A percentile compares a stretch with the other conserved stretches of the same genome.
Conservation (phyloP, 2,888 invertebrate species). For the Zygothrica quintamaculata region DNA sequence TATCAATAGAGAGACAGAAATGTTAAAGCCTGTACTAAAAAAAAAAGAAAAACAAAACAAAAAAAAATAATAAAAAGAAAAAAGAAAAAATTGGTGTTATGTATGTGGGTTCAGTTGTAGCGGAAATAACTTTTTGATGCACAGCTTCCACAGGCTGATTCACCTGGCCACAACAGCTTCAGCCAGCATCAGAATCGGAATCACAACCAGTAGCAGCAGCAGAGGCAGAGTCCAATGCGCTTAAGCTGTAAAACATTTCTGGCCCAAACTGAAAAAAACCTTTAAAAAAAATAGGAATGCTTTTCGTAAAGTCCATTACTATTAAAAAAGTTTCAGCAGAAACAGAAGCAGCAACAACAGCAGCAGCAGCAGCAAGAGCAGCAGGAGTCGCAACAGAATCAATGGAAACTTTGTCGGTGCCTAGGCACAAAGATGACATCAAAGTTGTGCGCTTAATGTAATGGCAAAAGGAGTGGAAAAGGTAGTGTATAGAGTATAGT, state of each 20-base stretch:
- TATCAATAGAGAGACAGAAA: conserved; percentile 54
- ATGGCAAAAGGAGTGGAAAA: conserved; percentile 33
- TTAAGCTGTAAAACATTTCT: conserved; percentile 72
- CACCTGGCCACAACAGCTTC: conserved; percentile 68
- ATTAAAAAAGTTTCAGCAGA: conserved; percentile 74
- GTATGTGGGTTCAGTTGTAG: conserved; percentile 72
- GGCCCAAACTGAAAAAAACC: conserved; percentile 17
- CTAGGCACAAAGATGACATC: conserved; percentile 79
- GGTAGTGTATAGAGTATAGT: neutral
- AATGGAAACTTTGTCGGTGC: conserved; percentile 62
- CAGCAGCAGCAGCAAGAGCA: neutral
- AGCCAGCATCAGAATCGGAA: too few species aligned
- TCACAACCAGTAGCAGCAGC: conserved; percentile 1
- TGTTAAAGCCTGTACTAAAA: conserved; percentile 37
- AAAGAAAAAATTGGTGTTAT: conserved; percentile 31
- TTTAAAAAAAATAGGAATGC: conserved; percentile 26
- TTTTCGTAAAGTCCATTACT: conserved; percentile 72
- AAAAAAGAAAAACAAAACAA: conserved; percentile 4
- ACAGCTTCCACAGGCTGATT: conserved; percentile 59
- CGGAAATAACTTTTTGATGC: conserved; percentile 78
- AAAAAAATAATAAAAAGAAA: conserved; percentile 6
- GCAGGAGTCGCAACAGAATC: neutral
- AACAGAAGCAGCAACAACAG: conserved; percentile 10
- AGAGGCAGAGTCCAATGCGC: conserved; percentile 56
- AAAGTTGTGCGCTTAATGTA: conserved; percentile 77